Conservation (phyloP, 1,140 invertebrate genomes). For the Pachypsylla venusta region DNA sequence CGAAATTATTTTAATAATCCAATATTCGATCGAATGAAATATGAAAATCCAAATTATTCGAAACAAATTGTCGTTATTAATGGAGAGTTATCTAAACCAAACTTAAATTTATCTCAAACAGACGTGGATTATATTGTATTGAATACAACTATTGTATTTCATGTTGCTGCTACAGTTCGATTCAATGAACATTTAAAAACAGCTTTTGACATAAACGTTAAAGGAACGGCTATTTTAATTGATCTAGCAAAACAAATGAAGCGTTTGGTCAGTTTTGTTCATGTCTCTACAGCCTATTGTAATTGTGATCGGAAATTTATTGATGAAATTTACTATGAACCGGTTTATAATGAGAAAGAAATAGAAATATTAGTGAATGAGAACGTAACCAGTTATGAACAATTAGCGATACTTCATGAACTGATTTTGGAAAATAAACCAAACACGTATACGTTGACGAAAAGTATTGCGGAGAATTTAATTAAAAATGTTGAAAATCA, state of each 20-base stretch:
- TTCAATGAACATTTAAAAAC: slow-evolving; percentile 68
- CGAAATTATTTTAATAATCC: slow-evolving; percentile 11
- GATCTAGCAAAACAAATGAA: slow-evolving; percentile 44
- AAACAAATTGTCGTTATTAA: slow-evolving; percentile 28
- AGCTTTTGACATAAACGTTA: slow-evolving; percentile 42
- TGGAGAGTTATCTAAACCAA: slow-evolving; percentile 38
- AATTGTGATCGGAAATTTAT: slow-evolving; percentile 49
- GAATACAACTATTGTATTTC: slow-evolving; percentile 40
- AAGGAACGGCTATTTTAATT: slow-evolving; percentile 45
- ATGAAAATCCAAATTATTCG: slow-evolving; percentile 18
- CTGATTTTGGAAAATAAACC: slow-evolving; percentile 42
- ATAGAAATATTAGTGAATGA: background rate
- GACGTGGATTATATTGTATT: slow-evolving; percentile 17
- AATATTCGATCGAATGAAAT: slow-evolving; percentile 17
- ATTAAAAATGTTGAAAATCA: slow-evolving; percentile 34
- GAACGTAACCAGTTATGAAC: background rate
- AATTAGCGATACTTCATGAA: slow-evolving; percentile 15
- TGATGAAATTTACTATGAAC: slow-evolving; percentile 60
- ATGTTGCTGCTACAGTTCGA: slow-evolving; percentile 71
- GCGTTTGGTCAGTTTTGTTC: slow-evolving; percentile 47
- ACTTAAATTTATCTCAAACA: slow-evolving; percentile 30
- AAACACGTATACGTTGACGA: slow-evolving; percentile 52
- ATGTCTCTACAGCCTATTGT: slow-evolving; percentile 68
- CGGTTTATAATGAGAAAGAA: background rate
- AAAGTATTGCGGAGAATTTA: slow-evolving; percentile 45